phyloP scores from a whole-genome alignment of 37 sponge, comb jelly and placozoan genomes.

The Corticium candelabrum region DNA sequence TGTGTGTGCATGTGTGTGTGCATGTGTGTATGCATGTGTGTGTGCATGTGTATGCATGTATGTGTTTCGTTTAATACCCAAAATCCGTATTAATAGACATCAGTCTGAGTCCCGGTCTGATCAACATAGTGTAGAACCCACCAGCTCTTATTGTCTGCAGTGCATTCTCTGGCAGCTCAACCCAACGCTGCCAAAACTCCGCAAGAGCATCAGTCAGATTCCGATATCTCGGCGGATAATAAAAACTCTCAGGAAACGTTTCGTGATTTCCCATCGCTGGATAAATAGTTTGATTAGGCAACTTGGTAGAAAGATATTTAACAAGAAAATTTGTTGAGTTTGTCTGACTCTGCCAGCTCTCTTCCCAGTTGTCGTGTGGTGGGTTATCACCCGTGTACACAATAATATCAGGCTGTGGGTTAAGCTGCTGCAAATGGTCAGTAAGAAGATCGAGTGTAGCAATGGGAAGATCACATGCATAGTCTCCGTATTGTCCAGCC shows the following conservation, averaged over 20 bases:
- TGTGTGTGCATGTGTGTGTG: too few relatives aligned
- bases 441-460: slow-evolving; percentile 44
- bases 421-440: slow-evolving; percentile 21
- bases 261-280: slow-evolving; percentile 77
- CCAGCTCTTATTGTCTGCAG: slow-evolving; percentile 27
- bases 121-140: slow-evolving; percentile 49
- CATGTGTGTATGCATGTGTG: neutral
- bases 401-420: slow-evolving; percentile 49
- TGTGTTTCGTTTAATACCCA: slow-evolving; percentile 18
- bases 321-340: slow-evolving; percentile 34
- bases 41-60: neutral
- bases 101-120: slow-evolving; percentile 37
- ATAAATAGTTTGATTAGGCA: slow-evolving; percentile 47
- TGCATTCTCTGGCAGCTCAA: slow-evolving; percentile 16
- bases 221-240: slow-evolving; percentile 5
- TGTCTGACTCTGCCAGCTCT: slow-evolving; percentile 36
- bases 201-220: slow-evolving; percentile 31
- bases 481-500: slow-evolving; percentile 65
- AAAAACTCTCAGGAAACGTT: neutral
- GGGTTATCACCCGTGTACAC: slow-evolving; percentile 71
- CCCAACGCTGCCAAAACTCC: slow-evolving; percentile 41
- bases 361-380: slow-evolving; percentile 72
- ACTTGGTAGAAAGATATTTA: slow-evolving; percentile 25
- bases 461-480: slow-evolving; percentile 49
- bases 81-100: slow-evolving; percentile 61